Evolutionary conservation across 1,140 invertebrate genomes (phyloP).

Genomic region (Drosophila suzukii): DNA sequence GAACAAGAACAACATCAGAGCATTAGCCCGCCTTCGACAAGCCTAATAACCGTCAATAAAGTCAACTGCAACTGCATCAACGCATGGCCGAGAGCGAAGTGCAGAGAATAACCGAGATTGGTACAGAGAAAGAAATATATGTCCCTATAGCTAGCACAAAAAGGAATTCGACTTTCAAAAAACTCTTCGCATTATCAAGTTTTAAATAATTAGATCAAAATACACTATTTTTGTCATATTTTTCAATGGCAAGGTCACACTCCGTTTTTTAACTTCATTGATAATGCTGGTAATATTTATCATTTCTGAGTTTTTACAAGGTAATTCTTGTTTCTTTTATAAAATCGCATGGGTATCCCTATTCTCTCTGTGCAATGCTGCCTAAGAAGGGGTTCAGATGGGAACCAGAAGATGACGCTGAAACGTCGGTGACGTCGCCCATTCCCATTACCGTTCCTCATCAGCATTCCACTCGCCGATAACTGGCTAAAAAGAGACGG

Average conservation of each 20-base stretch:
- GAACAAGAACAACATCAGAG: slow-evolving; percentile 55
- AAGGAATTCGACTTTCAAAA: too few relatives aligned
- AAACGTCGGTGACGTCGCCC: slow-evolving; percentile 38
- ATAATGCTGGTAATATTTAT: background rate
- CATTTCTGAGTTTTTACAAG: background rate
- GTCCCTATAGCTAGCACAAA: too few relatives aligned
- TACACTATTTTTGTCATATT: too few relatives aligned
- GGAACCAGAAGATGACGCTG: slow-evolving; percentile 46
- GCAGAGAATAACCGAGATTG: background rate
- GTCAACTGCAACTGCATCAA: slow-evolving; percentile 65
- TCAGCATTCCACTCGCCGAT: slow-evolving; percentile 55
- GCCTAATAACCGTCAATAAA: slow-evolving; percentile 82
- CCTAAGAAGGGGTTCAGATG: slow-evolving; percentile 22
- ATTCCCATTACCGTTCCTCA: slow-evolving; percentile 39
- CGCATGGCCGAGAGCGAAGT: slow-evolving; percentile 32
- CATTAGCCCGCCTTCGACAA: slow-evolving; percentile 80
- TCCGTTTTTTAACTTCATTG: background rate
- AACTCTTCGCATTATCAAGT: too few relatives aligned
- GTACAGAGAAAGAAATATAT: slow-evolving; percentile 12
- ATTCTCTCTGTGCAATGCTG: background rate
- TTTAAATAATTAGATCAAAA: too few relatives aligned
- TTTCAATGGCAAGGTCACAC: background rate
- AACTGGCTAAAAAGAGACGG: slow-evolving; percentile 40
- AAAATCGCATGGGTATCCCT: background rate
- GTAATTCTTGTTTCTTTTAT: background rate